Conservation (phyloP, 1,140 invertebrate genomes). For the Pantala flavescens region DNA sequence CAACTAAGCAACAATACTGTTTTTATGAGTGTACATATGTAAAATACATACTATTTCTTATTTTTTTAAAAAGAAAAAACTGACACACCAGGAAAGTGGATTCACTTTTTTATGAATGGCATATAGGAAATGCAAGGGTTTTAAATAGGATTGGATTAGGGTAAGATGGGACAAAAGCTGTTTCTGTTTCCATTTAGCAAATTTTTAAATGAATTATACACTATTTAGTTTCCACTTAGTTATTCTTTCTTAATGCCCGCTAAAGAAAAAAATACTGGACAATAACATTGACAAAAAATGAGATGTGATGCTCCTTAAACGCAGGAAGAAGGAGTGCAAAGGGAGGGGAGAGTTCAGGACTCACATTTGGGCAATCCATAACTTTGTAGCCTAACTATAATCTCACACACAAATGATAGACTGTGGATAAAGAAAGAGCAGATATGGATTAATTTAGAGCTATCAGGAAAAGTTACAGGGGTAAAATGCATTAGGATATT, state of each 20-base stretch:
- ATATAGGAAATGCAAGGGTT: constrained; percentile 1
- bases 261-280: constrained; percentile 1
- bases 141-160: background rate
- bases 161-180: background rate
- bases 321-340: background rate
- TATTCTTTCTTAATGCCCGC: background rate
- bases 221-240: background rate
- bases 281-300: background rate
- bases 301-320: constrained; percentile 1
- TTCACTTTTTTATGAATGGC: background rate
- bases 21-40: constrained; percentile 10
- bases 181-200: constrained; percentile 1
- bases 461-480: background rate
- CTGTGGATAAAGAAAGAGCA: background rate
- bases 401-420: background rate
- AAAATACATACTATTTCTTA: constrained; percentile 11
- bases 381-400: background rate
- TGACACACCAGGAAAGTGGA: background rate
- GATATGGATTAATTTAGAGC: background rate
- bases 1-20: constrained; percentile 9
- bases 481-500: no score
- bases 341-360: background rate
- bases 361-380: background rate
- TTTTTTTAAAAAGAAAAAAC: constrained; percentile 9
- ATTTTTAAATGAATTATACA: background rate